Evolutionary conservation across 2,888 invertebrate species (phyloP), one percentile per base, ranked within the genome.

Genomic region (Drosophila kambysellisi): DNA sequence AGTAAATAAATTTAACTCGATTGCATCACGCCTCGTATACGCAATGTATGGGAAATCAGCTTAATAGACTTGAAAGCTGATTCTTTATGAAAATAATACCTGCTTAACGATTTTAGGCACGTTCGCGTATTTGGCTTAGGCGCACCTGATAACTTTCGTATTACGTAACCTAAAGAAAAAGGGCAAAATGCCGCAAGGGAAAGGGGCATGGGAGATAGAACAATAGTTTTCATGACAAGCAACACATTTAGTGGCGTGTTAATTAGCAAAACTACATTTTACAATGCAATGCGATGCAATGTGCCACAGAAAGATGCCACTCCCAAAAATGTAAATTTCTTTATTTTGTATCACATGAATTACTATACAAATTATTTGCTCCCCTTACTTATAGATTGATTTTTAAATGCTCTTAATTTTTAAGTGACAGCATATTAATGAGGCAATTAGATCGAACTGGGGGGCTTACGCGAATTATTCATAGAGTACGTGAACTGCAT

Each of bases 11-110:
- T 37, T 4, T 3, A 46, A 52, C 29, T 60, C n/a, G 25, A 59
- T 51, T 59, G 62, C 48, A 58, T 63, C 60, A 65, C 61, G 30
- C 43, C 33, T 58, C 80, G 80, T 76, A 78, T 80, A 76, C 78
- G 76, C 60, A 76, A 79, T 63, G 65, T 57, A 71, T 56, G 60
- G 20, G 29, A 56, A 69, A 63, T 46, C 20, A 20, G 54, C 41
- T 32, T 41, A 50, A 3, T 37, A 30, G 48, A 67, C 59, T 52
- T n/a, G 48, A 5, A 58, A 33, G 35, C 46, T 51, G 37, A 61
- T 58, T 43, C 43, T 37, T 37, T 43, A 43, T 48, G 58, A 39
- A 61, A 59, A 74, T 12, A 37, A 17, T 43, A 43, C 35, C 39
- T 25, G 46, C 30, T 48, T 48, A 64, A 51, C 25, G 60, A 63